Evolutionary conservation across 2,888 invertebrate species (phyloP).

Genomic region (Pandemis corylana): DNA sequence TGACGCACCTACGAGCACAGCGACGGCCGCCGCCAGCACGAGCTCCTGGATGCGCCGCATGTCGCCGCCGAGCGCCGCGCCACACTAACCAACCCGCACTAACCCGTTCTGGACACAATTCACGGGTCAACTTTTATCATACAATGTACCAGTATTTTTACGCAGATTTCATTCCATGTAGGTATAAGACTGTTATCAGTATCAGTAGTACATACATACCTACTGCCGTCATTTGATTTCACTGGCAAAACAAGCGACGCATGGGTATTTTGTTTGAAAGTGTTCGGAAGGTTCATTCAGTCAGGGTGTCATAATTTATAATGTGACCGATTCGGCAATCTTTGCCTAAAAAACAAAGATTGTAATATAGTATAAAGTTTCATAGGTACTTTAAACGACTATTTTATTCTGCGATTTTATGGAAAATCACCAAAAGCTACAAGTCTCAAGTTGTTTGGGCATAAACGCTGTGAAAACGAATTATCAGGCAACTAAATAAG

Average conservation of each 20-base stretch:
- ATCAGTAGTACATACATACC: neutral
- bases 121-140: conserved; percentile 29
- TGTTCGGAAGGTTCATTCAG: neutral
- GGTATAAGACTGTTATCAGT: conserved; percentile 2
- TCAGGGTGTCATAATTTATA: neutral
- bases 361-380: neutral
- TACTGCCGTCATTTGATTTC: conserved; percentile 2
- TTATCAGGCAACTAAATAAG: neutral
- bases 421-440: neutral
- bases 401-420: neutral
- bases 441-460: neutral
- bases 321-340: neutral
- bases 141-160: conserved; percentile 14
- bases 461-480: neutral
- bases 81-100: neutral
- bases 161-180: conserved; percentile 10
- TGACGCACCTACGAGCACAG: conserved; percentile 14
- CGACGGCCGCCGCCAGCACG: conserved; percentile 19
- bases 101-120: conserved; percentile 1
- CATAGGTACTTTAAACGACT: neutral
- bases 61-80: neutral
- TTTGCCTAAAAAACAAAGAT: neutral
- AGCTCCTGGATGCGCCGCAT: conserved; percentile 25
- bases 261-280: neutral
- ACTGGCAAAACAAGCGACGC: conserved; percentile 6